These are phyloP conservation scores for Phalacrocorax aristotelis DNA, from an alignment of 2,113 vertebrate species.

Conservation along the genomic window DNA sequence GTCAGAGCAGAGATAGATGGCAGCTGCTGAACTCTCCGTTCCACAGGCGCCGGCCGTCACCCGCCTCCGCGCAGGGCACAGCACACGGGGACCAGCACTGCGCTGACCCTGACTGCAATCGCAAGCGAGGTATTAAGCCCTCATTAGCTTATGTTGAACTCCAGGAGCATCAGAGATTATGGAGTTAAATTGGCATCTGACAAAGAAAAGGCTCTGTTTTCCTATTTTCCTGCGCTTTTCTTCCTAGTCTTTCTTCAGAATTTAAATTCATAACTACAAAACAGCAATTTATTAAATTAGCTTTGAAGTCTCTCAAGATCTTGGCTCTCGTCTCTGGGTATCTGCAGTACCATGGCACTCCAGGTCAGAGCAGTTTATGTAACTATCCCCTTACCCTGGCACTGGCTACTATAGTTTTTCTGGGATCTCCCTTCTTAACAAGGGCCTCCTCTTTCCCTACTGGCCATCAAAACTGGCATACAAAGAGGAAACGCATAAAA, in stretches of 20 bases:
- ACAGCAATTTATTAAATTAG: not conserved
- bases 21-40: not conserved
- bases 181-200: not conserved
- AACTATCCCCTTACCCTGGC: not conserved
- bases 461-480: not conserved
- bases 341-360: not conserved
- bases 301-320: not conserved
- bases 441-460: not conserved
- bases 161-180: not conserved
- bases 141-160: not conserved
- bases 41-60: not conserved
- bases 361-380: not conserved
- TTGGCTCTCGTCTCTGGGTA: not conserved
- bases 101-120: accelerated
- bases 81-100: not conserved
- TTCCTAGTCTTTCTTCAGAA: not conserved
- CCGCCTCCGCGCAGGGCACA: not conserved
- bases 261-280: not conserved
- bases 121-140: not conserved
- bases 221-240: not conserved
- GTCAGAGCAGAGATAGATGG: not conserved
- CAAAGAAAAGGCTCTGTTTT: not conserved
- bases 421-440: not conserved
- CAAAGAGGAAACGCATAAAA: not conserved
- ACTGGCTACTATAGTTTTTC: accelerated